These are phyloP conservation scores for Xylota segnis DNA, from an alignment of 2,888 invertebrate species.

Conservation along the genomic window DNA sequence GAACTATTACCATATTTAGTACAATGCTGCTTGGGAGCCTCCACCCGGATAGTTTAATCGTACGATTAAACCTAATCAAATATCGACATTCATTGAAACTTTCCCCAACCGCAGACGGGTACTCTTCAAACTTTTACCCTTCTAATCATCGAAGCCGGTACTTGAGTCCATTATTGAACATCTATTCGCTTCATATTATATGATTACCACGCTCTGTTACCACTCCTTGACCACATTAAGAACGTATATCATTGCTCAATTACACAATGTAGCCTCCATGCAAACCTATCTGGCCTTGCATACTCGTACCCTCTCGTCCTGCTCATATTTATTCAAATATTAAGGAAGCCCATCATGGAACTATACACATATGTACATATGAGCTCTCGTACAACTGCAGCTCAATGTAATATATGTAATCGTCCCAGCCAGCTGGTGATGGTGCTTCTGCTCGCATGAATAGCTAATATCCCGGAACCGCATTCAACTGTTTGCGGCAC, in stretches of 20 bases:
- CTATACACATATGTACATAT: slow-evolving; percentile 2
- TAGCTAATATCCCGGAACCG: slow-evolving; percentile 68
- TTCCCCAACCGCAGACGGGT: not conserved
- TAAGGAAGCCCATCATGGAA: slow-evolving; percentile 42
- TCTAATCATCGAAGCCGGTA: not conserved
- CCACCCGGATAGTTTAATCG: too few species aligned
- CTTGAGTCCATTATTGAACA: slow-evolving; percentile 36
- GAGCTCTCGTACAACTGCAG: not conserved
- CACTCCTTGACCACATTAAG: slow-evolving; percentile 47
- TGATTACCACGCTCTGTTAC: slow-evolving; percentile 28
- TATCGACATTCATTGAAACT: not conserved
- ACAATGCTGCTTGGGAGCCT: too few species aligned
- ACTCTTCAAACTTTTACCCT: slow-evolving; percentile 3
- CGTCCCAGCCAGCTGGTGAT: slow-evolving; percentile 48
- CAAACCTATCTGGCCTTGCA: slow-evolving; percentile 3
- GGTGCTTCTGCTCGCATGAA: slow-evolving; percentile 57
- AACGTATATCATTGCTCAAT: slow-evolving; percentile 55
- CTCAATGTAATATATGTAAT: slow-evolving; percentile 22
- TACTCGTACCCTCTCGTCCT: not conserved
- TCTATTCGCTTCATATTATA: slow-evolving; percentile 1
- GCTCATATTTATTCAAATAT: slow-evolving; percentile 58
- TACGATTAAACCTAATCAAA: not conserved
- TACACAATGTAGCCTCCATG: slow-evolving; percentile 26
- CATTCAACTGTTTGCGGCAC: slow-evolving; percentile 24
- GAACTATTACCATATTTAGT: too few species aligned